These are phyloP conservation scores for Arion vulgaris DNA, from an alignment of 1,140 invertebrate species.

Conservation along the genomic window DNA sequence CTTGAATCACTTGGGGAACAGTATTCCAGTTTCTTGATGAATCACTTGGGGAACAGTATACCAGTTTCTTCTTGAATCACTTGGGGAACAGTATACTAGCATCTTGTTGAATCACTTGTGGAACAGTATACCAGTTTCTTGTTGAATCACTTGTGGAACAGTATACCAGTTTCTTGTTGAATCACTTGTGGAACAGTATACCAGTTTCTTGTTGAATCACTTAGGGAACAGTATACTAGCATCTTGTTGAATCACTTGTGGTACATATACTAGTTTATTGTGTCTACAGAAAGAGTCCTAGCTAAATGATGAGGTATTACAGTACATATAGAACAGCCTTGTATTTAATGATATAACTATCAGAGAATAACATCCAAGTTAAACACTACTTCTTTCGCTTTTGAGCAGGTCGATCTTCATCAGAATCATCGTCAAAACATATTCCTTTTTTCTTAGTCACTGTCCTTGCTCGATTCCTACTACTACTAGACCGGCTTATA, in stretches of 20 bases:
- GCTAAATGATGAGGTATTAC: too few species aligned
- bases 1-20: neutral
- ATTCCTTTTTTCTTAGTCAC: neutral
- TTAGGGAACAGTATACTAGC: too few species aligned
- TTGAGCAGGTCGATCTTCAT: neutral
- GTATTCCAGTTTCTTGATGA: neutral
- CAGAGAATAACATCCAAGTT: neutral
- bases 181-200: neutral
- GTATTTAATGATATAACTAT: neutral
- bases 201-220: neutral
- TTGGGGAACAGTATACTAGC: too few species aligned
- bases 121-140: too few species aligned
- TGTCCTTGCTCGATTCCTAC: neutral
- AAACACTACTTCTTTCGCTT: slow-evolving; percentile 26
- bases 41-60: neutral
- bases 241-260: too few species aligned
- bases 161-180: neutral
- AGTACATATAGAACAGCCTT: too few species aligned
- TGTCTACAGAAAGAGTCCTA: too few species aligned
- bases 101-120: too few species aligned
- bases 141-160: neutral
- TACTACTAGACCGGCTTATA: slow-evolving; percentile 4
- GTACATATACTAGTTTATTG: too few species aligned
- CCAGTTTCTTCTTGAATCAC: neutral
- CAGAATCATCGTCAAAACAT: slow-evolving; percentile 23